Base-by-base conservation (phyloP, 2,113 vertebrate genomes). In the Hydropotes inermis region DNA sequence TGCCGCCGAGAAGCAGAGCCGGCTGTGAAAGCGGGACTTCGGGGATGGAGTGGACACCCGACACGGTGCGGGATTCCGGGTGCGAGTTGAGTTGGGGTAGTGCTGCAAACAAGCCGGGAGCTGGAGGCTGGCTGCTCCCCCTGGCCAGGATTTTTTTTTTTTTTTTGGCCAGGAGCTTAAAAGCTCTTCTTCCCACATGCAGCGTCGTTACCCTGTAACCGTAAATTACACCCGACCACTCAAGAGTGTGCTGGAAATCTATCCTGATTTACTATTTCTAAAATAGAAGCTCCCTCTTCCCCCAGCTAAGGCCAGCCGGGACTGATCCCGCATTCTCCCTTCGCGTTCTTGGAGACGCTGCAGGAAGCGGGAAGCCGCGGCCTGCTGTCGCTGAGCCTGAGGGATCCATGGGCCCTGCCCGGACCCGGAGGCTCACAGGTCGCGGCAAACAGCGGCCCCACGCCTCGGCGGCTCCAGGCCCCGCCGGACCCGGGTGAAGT, bases 321-420 rank as follows among this genome's bases (percentile, higher is more conserved):
- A 81, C 50, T 9, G 43, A 14, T 94, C 61, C 52, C 12, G 2
- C 67, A 88, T n/a, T n/a, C 13, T 4, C 58, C 15, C 17, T 55
- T 64, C 0, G 85, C 45, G 50, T 87, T 91, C 57, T 83, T 8
- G 45, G 57, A 92, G 87, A 60, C 16, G 3, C 96, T 81, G 92
- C 95, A 89, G 94, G 97, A 97, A 97, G 91, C 97, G 96, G 96
- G 98, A 93, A 94, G 89, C 45, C 7, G 2, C 3, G 1, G 84
- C 61, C 16, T 7, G 45, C n/a, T 2, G 47, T 52, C 2, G 6
- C 82, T 7, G 4, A 89, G 86, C 87, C 87, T 54, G 61, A 1
- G 52, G 78, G 17, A 50, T 87, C 52, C 27, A 1, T 4, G 13
- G 43, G 78, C 57, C 45, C 2, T 8, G 28, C 16, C 14, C 60